Evolutionary conservation across 2,113 vertebrate species (phyloP), one percentile per base, ranked within the genome.

Genomic region (Electrona antarctica): DNA sequence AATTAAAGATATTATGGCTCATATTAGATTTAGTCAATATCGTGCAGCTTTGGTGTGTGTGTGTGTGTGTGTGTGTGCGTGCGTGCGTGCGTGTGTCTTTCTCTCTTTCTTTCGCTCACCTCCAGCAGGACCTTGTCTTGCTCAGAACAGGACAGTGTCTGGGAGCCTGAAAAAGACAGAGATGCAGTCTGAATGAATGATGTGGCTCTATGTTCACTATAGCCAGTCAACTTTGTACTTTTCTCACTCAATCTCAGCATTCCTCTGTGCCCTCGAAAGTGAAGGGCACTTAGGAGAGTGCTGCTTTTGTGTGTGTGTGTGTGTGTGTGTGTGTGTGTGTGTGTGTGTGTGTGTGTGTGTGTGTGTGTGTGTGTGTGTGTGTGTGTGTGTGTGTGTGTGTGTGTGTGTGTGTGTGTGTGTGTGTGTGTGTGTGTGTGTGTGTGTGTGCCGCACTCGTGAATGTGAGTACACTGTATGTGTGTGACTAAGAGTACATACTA

Each of bases 131-230:
- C 94, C 8, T 90, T 52, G 0, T 93, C 13, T 0, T 89, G 81
- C 58, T 95, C 96, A 70, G 94, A 92, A 79, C 95, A 96, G 88
- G 97, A 97, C 47, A 97, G 94, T 67, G 81, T 98, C 85, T 95
- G 94, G 87, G 97, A 94, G 69, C 95, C 94, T 93, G n/a, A 49
- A 74, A 59, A 46, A 67, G 76, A 68, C 2, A 59, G 54, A 75
- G 59, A 68, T 28, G 66, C 50, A 66, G 50, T 55, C 2, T 13
- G 47, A 66, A 66, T 41, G 0, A 94, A 41, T 94, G 77, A 92
- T 14, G 14, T 57, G n/a, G 7, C 1, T 21, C 21, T 58, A 41
- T 58, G 8, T 58, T 28, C 28, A 4, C 15, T 58, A 15, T 48
- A 14, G 55, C 21, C 21, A 48, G 62, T 59, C 51, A 1, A 58